Evolutionary conservation across 2,888 invertebrate species (phyloP), one percentile per base, ranked within the genome.

Genomic region (Electrophaes corylata): DNA sequence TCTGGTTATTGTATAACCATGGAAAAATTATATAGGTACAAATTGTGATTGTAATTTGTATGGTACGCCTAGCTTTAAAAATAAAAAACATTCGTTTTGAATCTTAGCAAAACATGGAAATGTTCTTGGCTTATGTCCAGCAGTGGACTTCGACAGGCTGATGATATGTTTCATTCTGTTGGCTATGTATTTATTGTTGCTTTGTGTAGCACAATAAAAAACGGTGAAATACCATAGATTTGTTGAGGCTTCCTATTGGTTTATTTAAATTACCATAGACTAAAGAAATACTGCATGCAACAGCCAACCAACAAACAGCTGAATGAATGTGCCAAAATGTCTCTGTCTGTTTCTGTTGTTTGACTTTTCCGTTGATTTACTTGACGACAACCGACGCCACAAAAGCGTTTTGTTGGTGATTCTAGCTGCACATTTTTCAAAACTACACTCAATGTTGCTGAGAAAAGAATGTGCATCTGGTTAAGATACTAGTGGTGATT

Each of bases 291-390:
- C 26, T 29, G 26, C 10, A 6, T 69, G 75, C 83, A 84, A 87
- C 84, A 77, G 80, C 78, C 83, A 89, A 76, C 83, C 23, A 23
- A 23, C 23, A 23, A 91, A 88, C 91, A 91, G 91, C 89, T 90
- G 90, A 86, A 88, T 75, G 2, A 10, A 29, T 10, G 72, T 67
- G 72, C 64, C 75, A 83, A 87, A 88, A 88, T 87, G 87, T 86
- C 80, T 29, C 23, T 6, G 23, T 23, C 23, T 23, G 5, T 88
- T 82, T 86, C 86, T 81, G 84, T 88, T 87, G 82, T 86, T 86
- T n/a, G n/a, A n/a, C n/a, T n/a, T n/a, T 81, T 85, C 89, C 90
- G 91, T 91, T 91, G 88, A 88, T 73, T 29, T 8, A 29, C 26
- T 10, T 10, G 26, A 29, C 26, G 26, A 26, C 26, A 8, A 6